Evolutionary conservation across 2,888 invertebrate species (phyloP).

Genomic region (Emmelina monodactyla): DNA sequence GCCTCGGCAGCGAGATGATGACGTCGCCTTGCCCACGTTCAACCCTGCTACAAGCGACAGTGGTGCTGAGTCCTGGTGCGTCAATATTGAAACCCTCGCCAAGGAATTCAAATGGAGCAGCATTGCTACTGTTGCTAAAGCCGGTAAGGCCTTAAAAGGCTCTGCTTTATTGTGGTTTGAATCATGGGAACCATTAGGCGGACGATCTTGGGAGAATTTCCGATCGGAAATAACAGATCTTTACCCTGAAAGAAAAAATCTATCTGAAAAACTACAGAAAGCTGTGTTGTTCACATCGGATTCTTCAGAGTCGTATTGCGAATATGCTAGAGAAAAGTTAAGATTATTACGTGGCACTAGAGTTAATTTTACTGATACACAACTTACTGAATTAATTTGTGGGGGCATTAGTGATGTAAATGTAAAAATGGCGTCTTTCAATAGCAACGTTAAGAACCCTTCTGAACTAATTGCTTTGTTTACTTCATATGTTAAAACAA

Average conservation of each 20-base stretch:
- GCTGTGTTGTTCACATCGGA: constrained; percentile 16
- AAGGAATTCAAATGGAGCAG: no score
- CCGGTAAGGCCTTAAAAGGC: constrained; percentile 16
- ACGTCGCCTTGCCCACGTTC: no score
- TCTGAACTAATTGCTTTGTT: constrained; percentile 17
- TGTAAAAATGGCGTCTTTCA: constrained; percentile 18
- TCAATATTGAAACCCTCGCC: no score
- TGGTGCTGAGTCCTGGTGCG: no score
- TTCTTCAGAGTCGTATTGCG: constrained; percentile 14
- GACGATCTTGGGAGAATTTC: constrained; percentile 14
- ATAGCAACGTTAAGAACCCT: constrained; percentile 15
- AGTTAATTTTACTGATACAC: constrained; percentile 11
- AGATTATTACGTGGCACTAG: constrained; percentile 13
- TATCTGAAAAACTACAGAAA: constrained; percentile 13
- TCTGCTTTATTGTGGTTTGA: constrained; percentile 17
- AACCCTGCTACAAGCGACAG: no score
- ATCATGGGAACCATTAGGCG: constrained; percentile 9
- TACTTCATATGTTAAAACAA: constrained; percentile 15
- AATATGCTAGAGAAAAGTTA: constrained; percentile 18
- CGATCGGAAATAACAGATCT: constrained; percentile 8
- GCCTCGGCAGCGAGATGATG: no score
- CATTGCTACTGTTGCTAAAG: no score
- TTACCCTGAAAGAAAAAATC: constrained; percentile 12
- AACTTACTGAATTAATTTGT: constrained; percentile 16
- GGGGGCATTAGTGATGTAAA: constrained; percentile 15